Conservation (phyloP, 2,888 invertebrate species). For the Drosophila kambysellisi region DNA sequence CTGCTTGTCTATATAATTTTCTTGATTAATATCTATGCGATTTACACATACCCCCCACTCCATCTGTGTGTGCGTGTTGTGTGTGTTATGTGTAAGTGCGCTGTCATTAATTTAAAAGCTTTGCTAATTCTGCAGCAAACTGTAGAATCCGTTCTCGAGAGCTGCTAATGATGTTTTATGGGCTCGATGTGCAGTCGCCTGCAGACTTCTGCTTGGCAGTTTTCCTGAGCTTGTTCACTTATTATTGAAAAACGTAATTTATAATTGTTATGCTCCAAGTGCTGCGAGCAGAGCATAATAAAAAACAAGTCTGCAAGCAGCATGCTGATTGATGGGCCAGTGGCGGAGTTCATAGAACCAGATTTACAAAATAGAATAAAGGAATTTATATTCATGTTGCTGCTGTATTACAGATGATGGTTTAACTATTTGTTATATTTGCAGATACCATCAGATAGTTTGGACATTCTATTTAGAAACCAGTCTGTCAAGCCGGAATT, state of each 20-base stretch:
- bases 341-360: not conserved
- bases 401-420: not conserved
- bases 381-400: not conserved
- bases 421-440: not conserved
- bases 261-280: conserved; percentile 43
- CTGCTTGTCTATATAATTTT: conserved; percentile 72
- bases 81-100: conserved; percentile 33
- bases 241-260: conserved; percentile 55
- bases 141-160: conserved; percentile 31
- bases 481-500: not conserved
- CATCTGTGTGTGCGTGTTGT: not conserved
- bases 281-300: not conserved
- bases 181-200: conserved; percentile 54
- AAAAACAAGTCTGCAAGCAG: conserved; percentile 4
- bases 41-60: conserved; percentile 57
- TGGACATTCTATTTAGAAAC: not conserved
- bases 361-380: not conserved
- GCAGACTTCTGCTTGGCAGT: conserved; percentile 12
- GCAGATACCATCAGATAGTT: not conserved
- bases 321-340: conserved; percentile 5
- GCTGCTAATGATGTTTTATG: conserved; percentile 77
- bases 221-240: conserved; percentile 46
- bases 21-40: conserved; percentile 78
- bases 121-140: conserved; percentile 64
- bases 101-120: conserved; percentile 74